phyloP scores from a whole-genome alignment of 2,113 vertebrate genomes.

The Pardalotus punctatus region DNA sequence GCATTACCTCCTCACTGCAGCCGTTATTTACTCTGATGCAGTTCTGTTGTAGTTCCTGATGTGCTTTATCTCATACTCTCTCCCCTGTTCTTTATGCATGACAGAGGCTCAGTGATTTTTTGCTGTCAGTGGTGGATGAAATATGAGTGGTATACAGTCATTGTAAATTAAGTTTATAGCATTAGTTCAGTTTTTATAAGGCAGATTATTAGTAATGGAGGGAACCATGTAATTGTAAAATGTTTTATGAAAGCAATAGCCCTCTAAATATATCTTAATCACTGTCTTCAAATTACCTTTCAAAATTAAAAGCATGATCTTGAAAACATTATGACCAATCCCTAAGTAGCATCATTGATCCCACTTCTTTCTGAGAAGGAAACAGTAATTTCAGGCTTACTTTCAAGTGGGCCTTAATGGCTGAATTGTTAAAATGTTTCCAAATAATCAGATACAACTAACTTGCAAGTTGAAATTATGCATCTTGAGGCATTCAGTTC shows the following conservation, averaged over 20 bases:
- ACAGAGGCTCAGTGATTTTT: background rate
- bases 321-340: constrained; percentile 17
- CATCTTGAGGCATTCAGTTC: background rate
- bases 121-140: constrained; percentile 9
- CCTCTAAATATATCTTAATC: constrained; percentile 21
- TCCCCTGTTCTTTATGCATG: background rate
- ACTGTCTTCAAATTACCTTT: constrained; percentile 34
- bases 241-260: constrained; percentile 4
- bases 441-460: background rate
- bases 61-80: background rate
- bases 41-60: background rate
- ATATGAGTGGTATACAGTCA: background rate
- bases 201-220: constrained; percentile 31
- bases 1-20: background rate
- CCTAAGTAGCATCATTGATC: background rate
- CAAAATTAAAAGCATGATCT: constrained; percentile 37
- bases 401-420: background rate
- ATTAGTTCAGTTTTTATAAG: constrained; percentile 43
- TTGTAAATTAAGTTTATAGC: constrained; percentile 50
- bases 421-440: background rate
- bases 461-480: background rate
- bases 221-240: constrained; percentile 16
- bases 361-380: background rate
- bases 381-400: background rate
- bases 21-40: background rate